A percentile compares a stretch with the other conserved stretches of the same genome.
Conservation (phyloP, 1,140 invertebrate genomes). For the Leguminivora glycinivorella region DNA sequence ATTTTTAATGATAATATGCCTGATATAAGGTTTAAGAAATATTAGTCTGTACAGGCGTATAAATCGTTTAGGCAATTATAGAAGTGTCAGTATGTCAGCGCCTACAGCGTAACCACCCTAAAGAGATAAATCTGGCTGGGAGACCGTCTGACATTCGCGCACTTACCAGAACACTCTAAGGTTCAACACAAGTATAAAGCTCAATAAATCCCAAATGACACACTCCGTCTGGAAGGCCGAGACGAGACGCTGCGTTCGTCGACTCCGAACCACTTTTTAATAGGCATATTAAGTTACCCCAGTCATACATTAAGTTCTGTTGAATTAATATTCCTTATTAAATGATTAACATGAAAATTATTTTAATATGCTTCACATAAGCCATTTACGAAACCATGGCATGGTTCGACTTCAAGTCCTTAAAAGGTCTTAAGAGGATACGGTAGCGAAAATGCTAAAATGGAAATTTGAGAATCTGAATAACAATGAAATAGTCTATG, state of each 20-base stretch:
- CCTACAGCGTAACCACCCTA: neutral
- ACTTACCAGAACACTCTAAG: neutral
- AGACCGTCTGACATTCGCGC: conserved; percentile 22
- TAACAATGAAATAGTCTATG: no score
- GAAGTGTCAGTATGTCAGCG: neutral
- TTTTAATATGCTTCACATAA: neutral
- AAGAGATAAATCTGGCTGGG: conserved; percentile 20
- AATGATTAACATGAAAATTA: neutral
- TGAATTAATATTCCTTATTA: neutral
- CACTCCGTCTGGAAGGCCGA: conserved; percentile 13
- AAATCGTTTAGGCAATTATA: neutral
- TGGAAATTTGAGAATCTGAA: no score
- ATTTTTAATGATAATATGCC: no score
- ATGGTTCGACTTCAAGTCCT: neutral
- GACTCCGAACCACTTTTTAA: conserved; percentile 2
- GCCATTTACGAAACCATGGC: neutral
- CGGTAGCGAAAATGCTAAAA: no score
- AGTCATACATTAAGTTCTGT: neutral
- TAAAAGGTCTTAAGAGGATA: no score
- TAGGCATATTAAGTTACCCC: neutral
- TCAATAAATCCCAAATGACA: conserved; percentile 25
- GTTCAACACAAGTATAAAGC: conserved; percentile 10
- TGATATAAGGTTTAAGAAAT: neutral
- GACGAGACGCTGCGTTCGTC: conserved; percentile 23
- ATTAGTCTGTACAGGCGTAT: neutral